Evolutionary conservation across 2,888 invertebrate species (phyloP).

Genomic region (Deroplatys truncata): DNA sequence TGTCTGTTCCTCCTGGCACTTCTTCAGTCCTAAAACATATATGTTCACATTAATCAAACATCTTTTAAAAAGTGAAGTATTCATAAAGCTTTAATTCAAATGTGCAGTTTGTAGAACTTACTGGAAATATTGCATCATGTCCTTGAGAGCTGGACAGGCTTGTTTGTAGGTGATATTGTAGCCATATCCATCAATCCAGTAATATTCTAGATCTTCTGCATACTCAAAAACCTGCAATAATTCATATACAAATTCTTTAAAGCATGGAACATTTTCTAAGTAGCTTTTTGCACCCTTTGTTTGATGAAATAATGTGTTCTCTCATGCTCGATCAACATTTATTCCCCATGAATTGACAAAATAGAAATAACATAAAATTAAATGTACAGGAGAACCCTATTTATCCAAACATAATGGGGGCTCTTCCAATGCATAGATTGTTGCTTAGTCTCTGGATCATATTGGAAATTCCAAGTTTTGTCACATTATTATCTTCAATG

Average conservation of each 20-base stretch:
- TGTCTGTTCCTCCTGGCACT: slow-evolving; percentile 25
- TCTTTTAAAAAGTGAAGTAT: not conserved
- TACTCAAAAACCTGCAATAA: slow-evolving; percentile 64
- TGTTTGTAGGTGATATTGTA: slow-evolving; percentile 66
- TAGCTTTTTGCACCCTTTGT: not conserved
- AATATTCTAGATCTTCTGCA: slow-evolving; percentile 71
- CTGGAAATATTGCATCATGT: slow-evolving; percentile 67
- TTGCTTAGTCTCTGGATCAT: too few species aligned
- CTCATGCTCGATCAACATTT: too few species aligned
- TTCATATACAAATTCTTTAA: not conserved
- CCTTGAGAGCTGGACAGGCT: slow-evolving; percentile 68
- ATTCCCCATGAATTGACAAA: too few species aligned
- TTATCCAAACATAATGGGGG: too few species aligned
- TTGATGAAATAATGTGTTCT: too few species aligned
- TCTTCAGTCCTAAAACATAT: not conserved
- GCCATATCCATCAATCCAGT: slow-evolving; percentile 80
- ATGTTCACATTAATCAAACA: not conserved
- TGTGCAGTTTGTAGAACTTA: slow-evolving; percentile 39
- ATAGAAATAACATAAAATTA: too few species aligned
- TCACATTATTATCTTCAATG: too few species aligned
- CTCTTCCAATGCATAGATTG: too few species aligned
- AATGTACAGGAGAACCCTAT: too few species aligned
- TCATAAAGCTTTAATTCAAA: not conserved
- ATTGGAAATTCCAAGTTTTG: too few species aligned
- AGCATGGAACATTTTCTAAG: slow-evolving; percentile 10